Percentiles rank a stretch among this genome's conserved stretches.
phyloP scores from a whole-genome alignment of 2,888 invertebrate species.

The Tillus elongatus region DNA sequence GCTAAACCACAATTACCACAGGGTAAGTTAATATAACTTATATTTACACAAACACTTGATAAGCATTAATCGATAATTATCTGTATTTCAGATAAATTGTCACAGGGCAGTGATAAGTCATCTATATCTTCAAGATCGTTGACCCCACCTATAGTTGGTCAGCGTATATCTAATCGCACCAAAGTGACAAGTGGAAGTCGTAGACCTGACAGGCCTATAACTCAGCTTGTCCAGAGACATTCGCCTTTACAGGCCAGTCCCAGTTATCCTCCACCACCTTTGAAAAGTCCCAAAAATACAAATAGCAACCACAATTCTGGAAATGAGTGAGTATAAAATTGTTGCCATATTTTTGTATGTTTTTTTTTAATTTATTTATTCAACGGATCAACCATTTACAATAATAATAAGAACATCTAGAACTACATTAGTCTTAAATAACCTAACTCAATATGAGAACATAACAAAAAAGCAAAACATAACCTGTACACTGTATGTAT shows the following conservation, averaged over 20 bases:
- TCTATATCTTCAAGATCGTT: constrained; percentile 27
- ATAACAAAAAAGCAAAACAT: too few relatives aligned
- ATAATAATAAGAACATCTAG: too few relatives aligned
- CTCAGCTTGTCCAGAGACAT: constrained; percentile 48
- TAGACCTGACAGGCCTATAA: constrained; percentile 35
- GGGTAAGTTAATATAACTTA: constrained; percentile 22
- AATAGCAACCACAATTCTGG: constrained; percentile 18
- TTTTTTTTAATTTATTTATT: constrained; percentile 2
- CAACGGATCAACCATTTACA: too few relatives aligned
- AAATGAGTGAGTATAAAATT: constrained; percentile 19
- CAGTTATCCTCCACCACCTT: constrained; percentile 34
- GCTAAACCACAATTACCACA: constrained; percentile 32
- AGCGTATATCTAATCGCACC: constrained; percentile 39
- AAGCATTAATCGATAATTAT: background rate
- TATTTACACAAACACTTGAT: background rate
- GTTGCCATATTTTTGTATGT: background rate
- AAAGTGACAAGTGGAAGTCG: constrained; percentile 37
- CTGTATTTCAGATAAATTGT: too few relatives aligned
- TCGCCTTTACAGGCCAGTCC: constrained; percentile 54
- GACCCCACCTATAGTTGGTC: constrained; percentile 36
- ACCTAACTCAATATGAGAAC: too few relatives aligned
- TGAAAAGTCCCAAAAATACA: constrained; percentile 38
- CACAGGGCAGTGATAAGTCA: too few relatives aligned
- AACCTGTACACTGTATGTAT: too few relatives aligned
- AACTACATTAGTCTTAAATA: too few relatives aligned